Percentiles rank a stretch among this genome's conserved stretches.
phyloP scores from a whole-genome alignment of 2,113 vertebrate species.

The Morone saxatilis region DNA sequence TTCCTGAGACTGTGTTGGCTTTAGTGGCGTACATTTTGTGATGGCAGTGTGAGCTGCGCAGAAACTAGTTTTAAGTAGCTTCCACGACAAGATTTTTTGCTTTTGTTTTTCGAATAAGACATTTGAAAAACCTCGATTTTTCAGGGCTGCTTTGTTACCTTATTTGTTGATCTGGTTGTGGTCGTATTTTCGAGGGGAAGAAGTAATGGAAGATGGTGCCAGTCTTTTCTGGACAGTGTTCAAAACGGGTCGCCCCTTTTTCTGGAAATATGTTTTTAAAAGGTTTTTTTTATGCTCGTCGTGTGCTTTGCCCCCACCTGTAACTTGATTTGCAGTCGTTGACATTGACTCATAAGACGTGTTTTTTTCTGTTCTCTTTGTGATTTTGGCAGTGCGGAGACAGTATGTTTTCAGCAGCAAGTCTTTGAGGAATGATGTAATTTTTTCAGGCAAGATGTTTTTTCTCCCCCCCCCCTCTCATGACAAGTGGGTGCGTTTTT shows the following conservation, averaged over 20 bases:
- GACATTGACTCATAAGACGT: constrained; percentile 34
- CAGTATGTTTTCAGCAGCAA: constrained; percentile 44
- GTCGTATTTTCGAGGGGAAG: constrained; percentile 54
- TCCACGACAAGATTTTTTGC: constrained; percentile 56
- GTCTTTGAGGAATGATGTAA: constrained; percentile 53
- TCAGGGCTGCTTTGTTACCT: constrained; percentile 46
- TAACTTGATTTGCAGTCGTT: constrained; percentile 53
- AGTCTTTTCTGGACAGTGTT: constrained; percentile 67
- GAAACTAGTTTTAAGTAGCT: constrained; percentile 64
- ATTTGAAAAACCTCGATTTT: constrained; percentile 58
- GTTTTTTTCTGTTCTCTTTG: constrained; percentile 44
- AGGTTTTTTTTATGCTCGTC: constrained; percentile 54
- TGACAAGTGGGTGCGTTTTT: constrained; percentile 34
- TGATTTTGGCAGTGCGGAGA: constrained; percentile 46
- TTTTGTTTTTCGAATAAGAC: constrained; percentile 65
- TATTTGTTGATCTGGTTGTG: constrained; percentile 54
- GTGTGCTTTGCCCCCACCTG: constrained; percentile 26
- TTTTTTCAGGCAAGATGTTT: constrained; percentile 54
- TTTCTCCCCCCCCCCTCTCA: background rate
- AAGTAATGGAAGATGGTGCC: constrained; percentile 57
- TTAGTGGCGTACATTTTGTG: constrained; percentile 84
- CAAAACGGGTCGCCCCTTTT: constrained; percentile 53
- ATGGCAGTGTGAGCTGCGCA: constrained; percentile 65
- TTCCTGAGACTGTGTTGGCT: constrained; percentile 76
- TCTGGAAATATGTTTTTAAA: constrained; percentile 66